Base-by-base conservation (phyloP, 2,888 invertebrate genomes). In the Clitarchus hookeri region DNA sequence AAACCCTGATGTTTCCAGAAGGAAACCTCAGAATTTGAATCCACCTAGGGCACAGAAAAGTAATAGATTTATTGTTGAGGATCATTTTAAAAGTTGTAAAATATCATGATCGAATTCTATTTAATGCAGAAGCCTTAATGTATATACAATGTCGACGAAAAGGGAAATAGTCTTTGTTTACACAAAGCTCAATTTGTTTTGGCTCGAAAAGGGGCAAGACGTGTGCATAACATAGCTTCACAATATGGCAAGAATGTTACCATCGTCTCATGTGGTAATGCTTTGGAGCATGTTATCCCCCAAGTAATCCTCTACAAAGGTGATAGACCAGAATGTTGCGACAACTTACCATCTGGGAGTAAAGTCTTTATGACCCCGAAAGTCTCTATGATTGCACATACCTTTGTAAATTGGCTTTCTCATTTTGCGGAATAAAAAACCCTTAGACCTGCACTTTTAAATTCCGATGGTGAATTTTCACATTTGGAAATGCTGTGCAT, bases 231-330 rank as follows among this genome's bases (percentile, higher is more conserved):
- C 9, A 85, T 89, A 11, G 89, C 89, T 11, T 87, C 86, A 48
- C 90, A 91, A 86, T 90, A 91, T 88, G 90, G 87, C 26, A 90
- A 90, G 89, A 90, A 90, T 87, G 90, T 90, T 4, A 90, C 90
- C 54, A 87, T 90, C 44, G 90, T 90, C 12, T 88, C 87, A 19
- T 90, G 90, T 88, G 90, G 88, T n/a, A 91, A 89, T 89, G 90
- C 90, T 13, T 25, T 89, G 78, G 90, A 90, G 23, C 88, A 88
- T 82, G 86, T 88, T 27, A 89, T 90, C 44, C 90, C 90, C 44
- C 90, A 90, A 0, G 88, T 90, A 87, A 88, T 91, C 44, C 83
- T 90, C 85, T 90, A 89, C 86, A 90, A 90, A 88, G 65, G 44
- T n/a, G 26, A 84, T 65, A 16, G 44, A 65, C 84, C 77, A 65